These are phyloP conservation scores for Hippocampus barbouri DNA, from an alignment of 2,113 vertebrate species.

Conservation along the genomic window DNA sequence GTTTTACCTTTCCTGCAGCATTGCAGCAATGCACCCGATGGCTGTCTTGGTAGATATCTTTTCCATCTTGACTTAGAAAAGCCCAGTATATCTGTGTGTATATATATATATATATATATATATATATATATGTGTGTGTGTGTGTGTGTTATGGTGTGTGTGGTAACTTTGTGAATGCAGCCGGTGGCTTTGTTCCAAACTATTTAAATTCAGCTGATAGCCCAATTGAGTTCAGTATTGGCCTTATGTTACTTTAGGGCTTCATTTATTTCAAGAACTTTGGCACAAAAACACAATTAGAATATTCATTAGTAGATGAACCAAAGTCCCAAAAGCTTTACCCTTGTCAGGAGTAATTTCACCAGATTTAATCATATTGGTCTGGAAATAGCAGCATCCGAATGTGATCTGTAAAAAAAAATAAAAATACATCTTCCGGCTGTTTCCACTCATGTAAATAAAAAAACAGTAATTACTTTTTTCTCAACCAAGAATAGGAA, in stretches of 20 bases:
- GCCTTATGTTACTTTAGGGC: background rate
- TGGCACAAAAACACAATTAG: slow-evolving; percentile 12
- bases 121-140: no score
- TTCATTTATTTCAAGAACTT: slow-evolving; percentile 9
- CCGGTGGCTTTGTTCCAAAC: slow-evolving; percentile 25
- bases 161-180: slow-evolving; percentile 33
- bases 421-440: slow-evolving; percentile 4
- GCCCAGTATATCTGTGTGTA: no score
- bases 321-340: background rate
- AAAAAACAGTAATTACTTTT: slow-evolving; percentile 62
- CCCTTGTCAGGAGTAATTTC: slow-evolving; percentile 17
- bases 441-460: slow-evolving; percentile 7
- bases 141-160: slow-evolving; percentile 5
- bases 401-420: slow-evolving; percentile 53
- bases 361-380: slow-evolving; percentile 27
- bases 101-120: no score
- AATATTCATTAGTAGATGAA: background rate
- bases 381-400: slow-evolving; percentile 51
- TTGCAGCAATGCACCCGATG: background rate
- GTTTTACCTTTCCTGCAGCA: background rate
- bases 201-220: slow-evolving; percentile 17
- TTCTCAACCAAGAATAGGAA: slow-evolving; percentile 38
- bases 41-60: background rate
- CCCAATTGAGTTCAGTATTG: slow-evolving; percentile 4
- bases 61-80: slow-evolving; percentile 22